Evolutionary conservation across 2,797 vertebrate species (phyloP), one percentile per base, ranked within the genome.

Genomic region (Typhlichthys subterraneus): DNA sequence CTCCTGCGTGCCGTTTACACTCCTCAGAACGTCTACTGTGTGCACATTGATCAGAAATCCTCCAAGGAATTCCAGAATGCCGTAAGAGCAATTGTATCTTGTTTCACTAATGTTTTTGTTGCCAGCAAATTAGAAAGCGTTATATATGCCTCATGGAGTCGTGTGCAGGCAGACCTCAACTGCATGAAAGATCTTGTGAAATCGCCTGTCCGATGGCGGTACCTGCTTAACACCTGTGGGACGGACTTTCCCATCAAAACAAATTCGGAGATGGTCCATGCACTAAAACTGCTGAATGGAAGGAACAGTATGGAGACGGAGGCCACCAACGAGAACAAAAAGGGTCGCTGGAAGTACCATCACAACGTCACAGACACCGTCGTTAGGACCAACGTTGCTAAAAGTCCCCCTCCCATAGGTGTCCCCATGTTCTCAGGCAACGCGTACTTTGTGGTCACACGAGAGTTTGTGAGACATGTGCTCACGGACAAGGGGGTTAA

Each of bases 171-270:
- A 0, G 95, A 96, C 64, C 70, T 96, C 47, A 96, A 96, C 81
- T 96, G 95, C 64, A 96, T 96, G 92, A 69, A 91, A 45, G 94
- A 95, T 53, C 83, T 96, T 47, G 69, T 94, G 12, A 76, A 69
- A 15, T 93, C 90, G 6, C n/a, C 59, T 0, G 75, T 95, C n/a
- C 79, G 69, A 0, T 96, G 95, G 95, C 93, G 50, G 55, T 95
- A 96, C 77, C 75, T 96, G 29, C 81, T 96, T 0, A 96, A 96
- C 69, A 95, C 94, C 0, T 95, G 94, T 0, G 95, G 95, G 53
- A 80, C 93, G 0, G 95, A 96, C 69, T 95, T 96, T 54, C 94
- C 95, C 12, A 89, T 95, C 47, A 96, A 97, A 86, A 95, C 93
- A 58, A 97, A 97, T 0, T 64, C 82, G 0, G 94, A 97, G 69